These are phyloP conservation scores for Esox niger DNA, from an alignment of 2,113 vertebrate species.

Conservation along the genomic window DNA sequence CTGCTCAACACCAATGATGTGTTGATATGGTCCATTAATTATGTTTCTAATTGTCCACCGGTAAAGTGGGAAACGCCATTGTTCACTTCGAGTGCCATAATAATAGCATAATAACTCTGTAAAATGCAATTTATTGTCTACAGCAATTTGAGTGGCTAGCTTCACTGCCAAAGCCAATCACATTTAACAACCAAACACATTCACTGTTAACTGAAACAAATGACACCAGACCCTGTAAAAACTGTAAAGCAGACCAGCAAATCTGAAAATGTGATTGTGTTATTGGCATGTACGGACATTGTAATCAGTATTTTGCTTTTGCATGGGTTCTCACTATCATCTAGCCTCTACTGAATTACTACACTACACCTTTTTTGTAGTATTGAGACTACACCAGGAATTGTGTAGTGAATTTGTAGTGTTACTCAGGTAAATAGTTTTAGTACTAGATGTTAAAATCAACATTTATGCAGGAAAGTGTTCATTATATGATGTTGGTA, in stretches of 20 bases:
- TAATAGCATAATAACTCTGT: slow-evolving; percentile 58
- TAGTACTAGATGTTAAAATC: too few species aligned
- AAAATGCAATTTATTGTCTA: slow-evolving; percentile 58
- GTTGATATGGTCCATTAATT: slow-evolving; percentile 59
- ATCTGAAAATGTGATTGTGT: slow-evolving; percentile 25
- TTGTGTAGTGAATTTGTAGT: too few species aligned
- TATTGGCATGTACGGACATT: background rate
- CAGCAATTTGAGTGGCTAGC: slow-evolving; percentile 17
- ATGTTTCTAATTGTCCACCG: slow-evolving; percentile 63
- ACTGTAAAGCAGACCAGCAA: slow-evolving; percentile 30
- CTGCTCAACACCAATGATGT: slow-evolving; percentile 42
- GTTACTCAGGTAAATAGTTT: too few species aligned
- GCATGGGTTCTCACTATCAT: background rate
- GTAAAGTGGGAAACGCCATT: slow-evolving; percentile 38
- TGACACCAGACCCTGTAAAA: slow-evolving; percentile 41
- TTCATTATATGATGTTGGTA: too few species aligned
- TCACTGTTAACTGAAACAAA: slow-evolving; percentile 57
- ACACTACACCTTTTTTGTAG: too few species aligned
- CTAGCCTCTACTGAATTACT: too few species aligned
- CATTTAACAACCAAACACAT: slow-evolving; percentile 57
- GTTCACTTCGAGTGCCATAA: slow-evolving; percentile 54
- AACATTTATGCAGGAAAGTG: too few species aligned
- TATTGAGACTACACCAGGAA: too few species aligned
- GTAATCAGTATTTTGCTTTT: background rate
- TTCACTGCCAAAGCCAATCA: slow-evolving; percentile 42